Base-by-base conservation (phyloP, 2,797 vertebrate genomes). In the Arnoldichthys spilopterus region DNA sequence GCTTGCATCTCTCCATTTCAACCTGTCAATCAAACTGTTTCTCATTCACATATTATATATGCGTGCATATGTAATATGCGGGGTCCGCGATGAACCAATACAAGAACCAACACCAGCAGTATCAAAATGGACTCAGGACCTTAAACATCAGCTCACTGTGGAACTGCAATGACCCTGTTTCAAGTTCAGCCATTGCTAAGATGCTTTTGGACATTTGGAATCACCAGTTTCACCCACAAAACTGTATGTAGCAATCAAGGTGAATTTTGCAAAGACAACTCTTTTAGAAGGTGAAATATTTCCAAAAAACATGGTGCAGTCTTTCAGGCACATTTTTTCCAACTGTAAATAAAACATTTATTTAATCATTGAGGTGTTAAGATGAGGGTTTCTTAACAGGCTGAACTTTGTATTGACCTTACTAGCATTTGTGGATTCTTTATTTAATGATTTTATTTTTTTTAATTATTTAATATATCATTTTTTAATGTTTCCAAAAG, bases 71-170 rank as follows among this genome's bases (percentile, higher is more conserved):
- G 16, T 24, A 47, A 40, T 34, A 62, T 47, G 12, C 56, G 77
- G 71, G 67, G 59, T 58, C 54, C 62, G 80, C 63, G 69, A 74
- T 75, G 83, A 81, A 82, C 81, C 77, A 77, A 72, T 83, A 84
- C 77, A 74, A 63, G 58, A 78, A 82, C 63, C 77, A 86, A 84
- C 87, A 88, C 87, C 86, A 88, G 87, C 87, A 86, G 83, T 79
- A 77, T 77, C 67, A 63, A 78, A 82, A 81, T 13, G 80, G 83
- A 85, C 87, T 88, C 87, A 88, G 85, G 86, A 85, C 73, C 43
- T 83, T 76, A 51, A 71, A 66, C 81, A 81, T 84, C 84, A 84
- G 61, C 82, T 84, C 80, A 85, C 78, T 85, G 83, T 87, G 84
- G 84, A 83, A 85, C 85, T 80, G 76, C 78, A 79, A 73, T 76